Conservation (phyloP, 2,888 invertebrate genomes). For the Heliconius ethilla region DNA sequence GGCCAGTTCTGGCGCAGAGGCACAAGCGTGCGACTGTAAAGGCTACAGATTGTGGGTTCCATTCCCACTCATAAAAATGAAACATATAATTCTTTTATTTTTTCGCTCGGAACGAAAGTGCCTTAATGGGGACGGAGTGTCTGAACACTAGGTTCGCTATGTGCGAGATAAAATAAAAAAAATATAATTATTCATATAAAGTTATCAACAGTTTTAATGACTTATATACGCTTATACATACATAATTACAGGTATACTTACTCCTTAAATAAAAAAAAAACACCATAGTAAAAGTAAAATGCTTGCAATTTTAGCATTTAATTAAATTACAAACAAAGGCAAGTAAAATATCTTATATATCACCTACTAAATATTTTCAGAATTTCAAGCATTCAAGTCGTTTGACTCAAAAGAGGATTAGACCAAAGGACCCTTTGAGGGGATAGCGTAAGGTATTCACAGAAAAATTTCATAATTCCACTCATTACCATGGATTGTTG, state of each 20-base stretch:
- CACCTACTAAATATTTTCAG: slow-evolving; percentile 12
- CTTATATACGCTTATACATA: not conserved
- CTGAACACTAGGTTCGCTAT: too few species aligned
- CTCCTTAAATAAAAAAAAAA: not conserved
- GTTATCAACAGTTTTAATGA: not conserved
- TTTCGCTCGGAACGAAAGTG: too few species aligned
- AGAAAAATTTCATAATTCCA: slow-evolving; percentile 41
- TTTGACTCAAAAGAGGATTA: slow-evolving; percentile 37
- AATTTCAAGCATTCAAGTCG: slow-evolving; percentile 22
- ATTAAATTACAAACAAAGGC: not conserved
- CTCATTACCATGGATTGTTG: slow-evolving; percentile 38
- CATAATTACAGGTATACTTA: not conserved
- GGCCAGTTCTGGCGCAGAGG: too few species aligned
- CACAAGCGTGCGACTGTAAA: too few species aligned
- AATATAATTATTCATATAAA: too few species aligned
- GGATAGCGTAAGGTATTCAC: slow-evolving; percentile 36
- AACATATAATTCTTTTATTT: too few species aligned
- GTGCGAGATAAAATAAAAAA: too few species aligned
- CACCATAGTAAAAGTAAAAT: not conserved
- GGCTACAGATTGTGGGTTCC: too few species aligned
- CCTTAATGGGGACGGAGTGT: too few species aligned
- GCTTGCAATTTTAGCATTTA: not conserved
- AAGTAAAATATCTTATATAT: slow-evolving; percentile 11
- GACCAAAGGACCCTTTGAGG: slow-evolving; percentile 35
- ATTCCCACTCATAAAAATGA: too few species aligned